Evolutionary conservation across 2,797 vertebrate genomes (phyloP).

Genomic region (Cuculus canorus): DNA sequence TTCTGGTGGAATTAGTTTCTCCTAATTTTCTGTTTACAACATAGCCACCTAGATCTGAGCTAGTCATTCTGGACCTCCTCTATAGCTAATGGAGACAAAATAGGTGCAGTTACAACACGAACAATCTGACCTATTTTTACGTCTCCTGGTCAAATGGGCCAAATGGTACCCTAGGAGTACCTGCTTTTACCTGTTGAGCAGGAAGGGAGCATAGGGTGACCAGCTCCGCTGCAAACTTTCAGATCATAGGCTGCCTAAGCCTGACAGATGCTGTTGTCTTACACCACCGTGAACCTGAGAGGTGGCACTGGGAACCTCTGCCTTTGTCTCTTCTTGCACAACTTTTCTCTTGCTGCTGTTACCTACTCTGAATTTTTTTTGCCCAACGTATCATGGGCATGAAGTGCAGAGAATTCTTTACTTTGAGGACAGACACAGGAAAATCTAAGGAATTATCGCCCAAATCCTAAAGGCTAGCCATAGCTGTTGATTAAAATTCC

Average conservation of each 20-base stretch:
- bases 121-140: not conserved
- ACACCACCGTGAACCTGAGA: fast-evolving
- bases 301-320: not conserved
- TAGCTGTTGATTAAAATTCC: not conserved
- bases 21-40: not conserved
- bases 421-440: not conserved
- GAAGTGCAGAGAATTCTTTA: not conserved
- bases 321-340: not conserved
- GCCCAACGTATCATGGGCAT: fast-evolving
- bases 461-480: not conserved
- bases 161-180: not conserved
- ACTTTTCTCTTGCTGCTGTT: not conserved
- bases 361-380: not conserved
- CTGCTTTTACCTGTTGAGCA: not conserved
- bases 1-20: not conserved
- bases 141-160: not conserved
- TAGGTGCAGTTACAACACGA: not conserved
- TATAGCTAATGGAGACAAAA: not conserved
- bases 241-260: not conserved
- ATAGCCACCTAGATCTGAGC: not conserved
- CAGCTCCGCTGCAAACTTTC: not conserved
- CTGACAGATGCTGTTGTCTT: not conserved
- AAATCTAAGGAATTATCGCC: not conserved
- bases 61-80: not conserved
- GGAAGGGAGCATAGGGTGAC: not conserved